Base-by-base conservation (phyloP, 2,888 invertebrate species). In the Sinelater perroti region DNA sequence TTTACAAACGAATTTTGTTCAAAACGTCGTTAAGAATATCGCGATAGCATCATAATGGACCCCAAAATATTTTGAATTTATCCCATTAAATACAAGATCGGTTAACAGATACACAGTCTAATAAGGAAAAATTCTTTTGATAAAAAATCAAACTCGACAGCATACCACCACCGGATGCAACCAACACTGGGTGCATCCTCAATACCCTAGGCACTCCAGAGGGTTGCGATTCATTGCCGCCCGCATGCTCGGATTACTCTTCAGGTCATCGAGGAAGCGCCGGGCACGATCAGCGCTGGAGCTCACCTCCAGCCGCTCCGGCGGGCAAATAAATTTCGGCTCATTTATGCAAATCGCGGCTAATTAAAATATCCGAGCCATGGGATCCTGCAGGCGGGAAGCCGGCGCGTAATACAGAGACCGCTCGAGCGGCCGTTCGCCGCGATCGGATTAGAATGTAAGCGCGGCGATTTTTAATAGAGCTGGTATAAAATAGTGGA, bases 401-500 rank as follows among this genome's bases (percentile, higher is more conserved):
- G 3, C 5, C 3, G 30, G 24, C 30, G 8, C 30, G 11, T 30
- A 30, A 30, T 10, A 30, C 11, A 30, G 8, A 11, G 30, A 30
- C 11, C n/a, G 11, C 30, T 30, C 8, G n/a, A n/a, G n/a, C n/a
- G n/a, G n/a, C n/a, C n/a, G n/a, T n/a, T 30, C 10, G 30, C 5
- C 30, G 30, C 10, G 30, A 16, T 2, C 16, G 2, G 40, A 40
- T 26, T 40, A 40, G 13, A 40, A 40, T 36, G 38, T 57, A 62
- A 62, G 56, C 52, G 50, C 47, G 33, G 35, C 30, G 62, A 50
- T 64, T 68, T 69, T 69, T 69, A 70, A 69, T 69, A 65, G 65
- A 62, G 59, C 56, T 38, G 56, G 61, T 63, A 62, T 64, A 62
- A 65, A 66, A 64, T 60, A 61, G 65, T 58, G 60, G 56, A 61